These are phyloP conservation scores for Cariama cristata DNA, from an alignment of 2,113 vertebrate genomes.

Conservation along the genomic window DNA sequence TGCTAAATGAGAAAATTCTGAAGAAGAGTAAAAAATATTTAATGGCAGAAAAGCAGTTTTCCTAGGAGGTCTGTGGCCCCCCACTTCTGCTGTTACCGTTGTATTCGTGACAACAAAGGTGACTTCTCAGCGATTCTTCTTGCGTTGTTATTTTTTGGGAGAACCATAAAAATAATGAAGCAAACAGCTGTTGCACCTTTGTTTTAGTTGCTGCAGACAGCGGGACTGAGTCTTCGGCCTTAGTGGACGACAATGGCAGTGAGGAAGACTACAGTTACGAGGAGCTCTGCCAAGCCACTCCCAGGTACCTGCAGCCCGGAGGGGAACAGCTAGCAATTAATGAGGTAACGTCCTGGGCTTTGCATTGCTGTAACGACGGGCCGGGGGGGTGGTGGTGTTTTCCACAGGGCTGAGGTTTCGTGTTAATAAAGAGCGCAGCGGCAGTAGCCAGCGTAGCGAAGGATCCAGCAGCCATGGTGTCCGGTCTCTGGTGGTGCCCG, in stretches of 20 bases:
- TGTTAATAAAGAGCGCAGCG: background rate
- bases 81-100: background rate
- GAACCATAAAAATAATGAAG: slow-evolving; percentile 24
- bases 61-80: background rate
- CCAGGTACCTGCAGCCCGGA: slow-evolving; percentile 89
- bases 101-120: background rate
- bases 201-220: slow-evolving; percentile 82
- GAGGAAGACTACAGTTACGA: slow-evolving; percentile 95
- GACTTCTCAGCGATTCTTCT: background rate
- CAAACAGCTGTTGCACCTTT: slow-evolving; percentile 46
- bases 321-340: slow-evolving; percentile 92
- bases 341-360: slow-evolving; percentile 80
- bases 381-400: background rate
- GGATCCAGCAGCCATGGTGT: background rate
- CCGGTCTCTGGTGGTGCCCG: background rate
- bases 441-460: background rate
- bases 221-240: slow-evolving; percentile 77
- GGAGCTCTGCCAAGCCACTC: slow-evolving; percentile 86
- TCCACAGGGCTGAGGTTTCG: background rate
- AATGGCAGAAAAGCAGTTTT: background rate
- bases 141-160: background rate
- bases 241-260: slow-evolving; percentile 91
- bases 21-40: background rate
- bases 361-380: background rate
- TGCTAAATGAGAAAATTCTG: background rate